Evolutionary conservation across 53 echinoderm and acorn worm genomes (phyloP).

Genomic region (Apostichopus leukothele): DNA sequence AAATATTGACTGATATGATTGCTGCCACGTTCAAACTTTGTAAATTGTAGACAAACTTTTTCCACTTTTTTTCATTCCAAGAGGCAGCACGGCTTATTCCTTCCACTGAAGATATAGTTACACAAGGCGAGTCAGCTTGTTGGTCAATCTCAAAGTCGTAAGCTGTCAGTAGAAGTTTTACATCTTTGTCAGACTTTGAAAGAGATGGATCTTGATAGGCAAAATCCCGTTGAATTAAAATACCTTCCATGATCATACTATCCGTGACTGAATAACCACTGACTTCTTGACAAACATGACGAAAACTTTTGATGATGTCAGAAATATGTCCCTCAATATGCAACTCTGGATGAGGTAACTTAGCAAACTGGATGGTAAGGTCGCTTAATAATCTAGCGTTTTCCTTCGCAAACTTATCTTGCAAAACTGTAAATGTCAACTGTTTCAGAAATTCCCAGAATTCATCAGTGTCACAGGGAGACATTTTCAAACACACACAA

Average conservation of each 20-base stretch:
- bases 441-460: not conserved
- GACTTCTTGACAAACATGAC: slow-evolving; percentile 29
- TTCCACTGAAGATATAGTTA: not conserved
- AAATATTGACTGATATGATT: not conserved
- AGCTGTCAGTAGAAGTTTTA: slow-evolving; percentile 1
- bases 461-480: not conserved
- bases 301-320: not conserved
- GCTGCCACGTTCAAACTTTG: not conserved
- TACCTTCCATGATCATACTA: slow-evolving; percentile 7
- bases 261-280: slow-evolving; percentile 7
- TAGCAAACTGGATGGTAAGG: not conserved
- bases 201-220: slow-evolving; percentile 9
- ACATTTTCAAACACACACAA: not conserved
- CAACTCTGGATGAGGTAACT: not conserved
- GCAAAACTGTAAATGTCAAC: slow-evolving; percentile 14
- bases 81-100: not conserved
- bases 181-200: not conserved
- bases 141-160: slow-evolving; percentile 6
- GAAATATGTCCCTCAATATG: not conserved
- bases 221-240: slow-evolving; percentile 22
- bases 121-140: not conserved
- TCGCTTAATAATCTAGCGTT: not conserved
- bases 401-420: not conserved
- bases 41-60: not conserved
- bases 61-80: slow-evolving; percentile 1